Base-by-base conservation (phyloP, 2,888 invertebrate genomes). In the Coelinius sp. region DNA sequence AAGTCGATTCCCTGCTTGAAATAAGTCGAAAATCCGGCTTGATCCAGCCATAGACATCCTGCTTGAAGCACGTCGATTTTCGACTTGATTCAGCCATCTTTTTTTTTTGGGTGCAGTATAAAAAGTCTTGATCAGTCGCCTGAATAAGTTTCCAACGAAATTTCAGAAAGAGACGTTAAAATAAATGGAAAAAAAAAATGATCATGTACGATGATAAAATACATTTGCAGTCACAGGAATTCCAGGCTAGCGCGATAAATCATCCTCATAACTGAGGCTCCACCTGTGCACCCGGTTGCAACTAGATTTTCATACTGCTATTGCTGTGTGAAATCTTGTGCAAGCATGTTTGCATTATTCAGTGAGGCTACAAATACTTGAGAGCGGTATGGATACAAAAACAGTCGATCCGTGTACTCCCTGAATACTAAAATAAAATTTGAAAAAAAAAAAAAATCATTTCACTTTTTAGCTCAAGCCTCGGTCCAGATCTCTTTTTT, bases 231-330 rank as follows among this genome's bases (percentile, higher is more conserved):
- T 83, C 78, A 64, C 79, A 63, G 52, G 70, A 79, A 77, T 77
- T 78, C 76, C 76, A 78, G 79, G 82, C n/a, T 64, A 49, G 52
- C 24, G 5, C 63, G 31, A 70, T 85, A 85, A 85, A 85, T 85
- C 84, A 85, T 85, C 75, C 81, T 80, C 82, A 85, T 84, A 84
- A 83, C 84, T 77, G 76, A 76, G 82, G 82, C 83, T 85, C 80
- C 85, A 85, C 82, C 85, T 85, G 85, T 83, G 78, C 65, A 56
- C 65, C 49, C 46, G 24, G 49, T 68, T 64, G 67, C 64, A 66
- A 35, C 66, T 70, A 56, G 44, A 68, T 76, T 68, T 68, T 68
- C 70, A 69, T 78, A 73, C 80, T 81, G 80, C 78, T 79, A 80
- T 82, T 77, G 82, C 74, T 80, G 79, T 76, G 76, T 71, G 78